Evolutionary conservation across 2,888 invertebrate genomes (phyloP).

Genomic region (Scelioninae gen. 2): DNA sequence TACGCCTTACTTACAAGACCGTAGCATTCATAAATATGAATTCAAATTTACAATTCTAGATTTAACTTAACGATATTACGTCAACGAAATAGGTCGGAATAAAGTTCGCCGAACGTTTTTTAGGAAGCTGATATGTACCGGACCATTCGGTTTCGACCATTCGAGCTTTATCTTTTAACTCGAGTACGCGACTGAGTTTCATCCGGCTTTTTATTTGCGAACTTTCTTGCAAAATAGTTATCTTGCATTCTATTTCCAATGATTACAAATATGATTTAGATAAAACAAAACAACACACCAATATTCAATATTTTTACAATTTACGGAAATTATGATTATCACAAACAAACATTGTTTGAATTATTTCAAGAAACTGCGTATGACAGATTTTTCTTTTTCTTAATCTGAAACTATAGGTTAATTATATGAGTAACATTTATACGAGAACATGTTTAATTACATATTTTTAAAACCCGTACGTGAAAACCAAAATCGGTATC

Average conservation of each 20-base stretch:
- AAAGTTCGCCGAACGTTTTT: conserved; percentile 6
- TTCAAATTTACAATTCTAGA: conserved; percentile 36
- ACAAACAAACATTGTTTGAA: too few relatives aligned
- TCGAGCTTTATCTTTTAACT: conserved; percentile 49
- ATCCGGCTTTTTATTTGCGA: conserved; percentile 31
- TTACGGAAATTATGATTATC: too few relatives aligned
- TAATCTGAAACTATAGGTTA: too few relatives aligned
- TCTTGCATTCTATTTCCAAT: neutral
- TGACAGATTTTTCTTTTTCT: too few relatives aligned
- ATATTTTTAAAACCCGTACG: too few relatives aligned
- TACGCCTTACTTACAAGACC: conserved; percentile 32
- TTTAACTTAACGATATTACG: conserved; percentile 35
- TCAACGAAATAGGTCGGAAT: conserved; percentile 19
- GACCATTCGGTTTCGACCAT: conserved; percentile 25
- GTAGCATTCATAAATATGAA: conserved; percentile 43
- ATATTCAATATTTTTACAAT: too few relatives aligned
- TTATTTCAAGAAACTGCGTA: too few relatives aligned
- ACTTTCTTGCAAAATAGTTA: conserved; percentile 3
- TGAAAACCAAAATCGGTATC: too few relatives aligned
- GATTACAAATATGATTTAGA: conserved; percentile 13
- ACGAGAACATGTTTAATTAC: too few relatives aligned
- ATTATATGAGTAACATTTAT: too few relatives aligned
- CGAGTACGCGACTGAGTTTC: conserved; percentile 33
- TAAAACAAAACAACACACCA: neutral
- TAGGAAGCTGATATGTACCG: conserved; percentile 20